Evolutionary conservation across 2,888 invertebrate genomes (phyloP).

Genomic region (Psylliodes chrysocephalus): DNA sequence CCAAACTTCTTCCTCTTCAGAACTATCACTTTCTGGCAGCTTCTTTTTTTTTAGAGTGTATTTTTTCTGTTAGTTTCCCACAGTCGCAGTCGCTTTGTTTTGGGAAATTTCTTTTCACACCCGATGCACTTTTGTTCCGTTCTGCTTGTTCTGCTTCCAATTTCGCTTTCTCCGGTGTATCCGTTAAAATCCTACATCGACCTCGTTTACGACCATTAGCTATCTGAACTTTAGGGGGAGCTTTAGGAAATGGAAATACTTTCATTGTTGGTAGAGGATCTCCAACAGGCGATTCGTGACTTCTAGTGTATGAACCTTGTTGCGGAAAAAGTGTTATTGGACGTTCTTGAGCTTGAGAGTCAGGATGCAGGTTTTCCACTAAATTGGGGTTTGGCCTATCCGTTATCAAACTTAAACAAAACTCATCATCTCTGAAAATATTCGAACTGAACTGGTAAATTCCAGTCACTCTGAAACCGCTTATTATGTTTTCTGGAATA

Average conservation of each 20-base stretch:
- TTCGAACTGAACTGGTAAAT: not conserved
- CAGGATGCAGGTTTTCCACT: no score
- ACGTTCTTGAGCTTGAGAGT: no score
- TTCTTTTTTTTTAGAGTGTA: not conserved
- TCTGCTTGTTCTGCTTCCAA: not conserved
- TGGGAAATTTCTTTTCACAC: not conserved
- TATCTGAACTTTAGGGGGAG: not conserved
- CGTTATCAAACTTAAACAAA: not conserved
- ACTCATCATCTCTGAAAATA: no score
- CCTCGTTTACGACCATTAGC: not conserved
- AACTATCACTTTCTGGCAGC: no score
- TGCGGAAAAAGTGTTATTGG: no score
- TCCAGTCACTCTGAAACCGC: not conserved
- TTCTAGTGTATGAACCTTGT: no score
- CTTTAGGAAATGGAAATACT: not conserved
- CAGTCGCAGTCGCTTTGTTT: no score
- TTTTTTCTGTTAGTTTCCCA: not conserved
- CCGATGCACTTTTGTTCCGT: no score
- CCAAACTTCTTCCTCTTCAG: no score
- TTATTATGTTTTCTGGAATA: not conserved
- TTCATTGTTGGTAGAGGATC: not conserved
- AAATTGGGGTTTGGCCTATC: no score
- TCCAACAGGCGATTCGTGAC: no score
- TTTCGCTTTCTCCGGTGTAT: not conserved
- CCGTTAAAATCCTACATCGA: not conserved